A percentile compares a stretch with the other conserved stretches of the same genome.
phyloP scores from a whole-genome alignment of 1,140 invertebrate genomes.

The Atopsyche davidsoni region DNA sequence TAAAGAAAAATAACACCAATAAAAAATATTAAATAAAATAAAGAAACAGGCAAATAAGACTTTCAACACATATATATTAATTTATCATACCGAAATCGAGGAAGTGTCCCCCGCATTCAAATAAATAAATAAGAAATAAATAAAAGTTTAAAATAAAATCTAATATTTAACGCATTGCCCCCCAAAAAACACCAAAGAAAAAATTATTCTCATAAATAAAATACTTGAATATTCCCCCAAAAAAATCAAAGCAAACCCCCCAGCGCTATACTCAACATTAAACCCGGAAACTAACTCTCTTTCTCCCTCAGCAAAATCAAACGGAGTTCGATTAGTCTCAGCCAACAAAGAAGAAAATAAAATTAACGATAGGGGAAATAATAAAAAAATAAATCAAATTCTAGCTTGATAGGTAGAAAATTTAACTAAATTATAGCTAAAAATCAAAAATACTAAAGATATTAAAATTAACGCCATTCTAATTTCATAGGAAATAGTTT shows the following conservation, averaged over 20 bases:
- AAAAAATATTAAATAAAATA: slow-evolving; percentile 49
- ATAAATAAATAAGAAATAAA: slow-evolving; percentile 52
- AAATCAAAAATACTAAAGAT: slow-evolving; percentile 43
- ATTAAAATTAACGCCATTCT: slow-evolving; percentile 53
- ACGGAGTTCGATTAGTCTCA: slow-evolving; percentile 67
- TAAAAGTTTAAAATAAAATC: slow-evolving; percentile 48
- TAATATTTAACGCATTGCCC: slow-evolving; percentile 36
- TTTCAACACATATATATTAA: slow-evolving; percentile 56
- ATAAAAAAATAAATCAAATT: slow-evolving; percentile 48
- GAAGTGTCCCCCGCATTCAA: slow-evolving; percentile 51
- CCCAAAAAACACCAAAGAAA: slow-evolving; percentile 50
- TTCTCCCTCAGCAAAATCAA: slow-evolving; percentile 73
- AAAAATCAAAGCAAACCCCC: slow-evolving; percentile 67
- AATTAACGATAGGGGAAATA: slow-evolving; percentile 47
- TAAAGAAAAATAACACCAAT: slow-evolving; percentile 36
- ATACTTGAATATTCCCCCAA: slow-evolving; percentile 63
- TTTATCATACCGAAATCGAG: slow-evolving; percentile 56
- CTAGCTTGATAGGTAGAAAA: slow-evolving; percentile 39
- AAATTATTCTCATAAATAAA: slow-evolving; percentile 59
- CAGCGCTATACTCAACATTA: slow-evolving; percentile 66
- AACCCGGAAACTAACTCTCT: slow-evolving; percentile 70
- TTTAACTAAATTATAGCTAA: slow-evolving; percentile 35
- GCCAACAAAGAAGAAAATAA: slow-evolving; percentile 56
- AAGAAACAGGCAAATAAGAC: slow-evolving; percentile 46
- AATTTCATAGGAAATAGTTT: slow-evolving; percentile 66